These are phyloP conservation scores for Ceratoteleas bidentatus DNA, from an alignment of 1,140 invertebrate genomes.

Conservation along the genomic window DNA sequence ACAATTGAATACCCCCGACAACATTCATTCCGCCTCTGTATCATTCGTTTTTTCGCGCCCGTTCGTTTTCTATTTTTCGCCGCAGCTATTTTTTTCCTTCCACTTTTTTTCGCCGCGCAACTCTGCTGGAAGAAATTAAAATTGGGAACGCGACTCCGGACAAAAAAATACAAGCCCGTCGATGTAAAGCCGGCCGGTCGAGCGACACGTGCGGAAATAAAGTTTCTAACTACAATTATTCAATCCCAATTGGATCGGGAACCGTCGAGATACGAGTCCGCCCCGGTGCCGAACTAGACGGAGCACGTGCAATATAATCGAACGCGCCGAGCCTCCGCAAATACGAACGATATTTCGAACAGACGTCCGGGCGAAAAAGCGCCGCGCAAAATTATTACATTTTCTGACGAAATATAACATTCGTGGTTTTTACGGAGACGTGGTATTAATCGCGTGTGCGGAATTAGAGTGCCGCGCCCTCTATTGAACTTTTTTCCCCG, in stretches of 20 bases:
- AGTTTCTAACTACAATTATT: constrained; percentile 64
- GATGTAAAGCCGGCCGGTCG: constrained; percentile 41
- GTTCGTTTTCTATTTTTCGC: not conserved
- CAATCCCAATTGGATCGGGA: constrained; percentile 56
- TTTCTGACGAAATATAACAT: constrained; percentile 48
- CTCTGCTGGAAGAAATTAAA: constrained; percentile 45
- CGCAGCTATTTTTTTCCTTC: constrained; percentile 5
- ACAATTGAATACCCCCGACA: constrained; percentile 19
- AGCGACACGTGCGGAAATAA: constrained; percentile 58
- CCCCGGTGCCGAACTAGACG: constrained; percentile 49
- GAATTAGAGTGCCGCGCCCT: constrained; percentile 5
- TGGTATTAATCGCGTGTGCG: constrained; percentile 29
- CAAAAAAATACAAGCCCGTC: constrained; percentile 23
- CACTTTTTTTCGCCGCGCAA: not conserved
- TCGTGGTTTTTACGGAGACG: constrained; percentile 31
- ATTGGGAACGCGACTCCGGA: constrained; percentile 45
- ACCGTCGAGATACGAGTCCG: constrained; percentile 50
- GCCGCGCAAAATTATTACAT: constrained; percentile 48
- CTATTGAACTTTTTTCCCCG: too few relatives aligned
- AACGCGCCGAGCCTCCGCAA: constrained; percentile 55
- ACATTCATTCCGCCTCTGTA: constrained; percentile 22
- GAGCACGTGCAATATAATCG: constrained; percentile 57
- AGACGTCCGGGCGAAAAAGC: constrained; percentile 41
- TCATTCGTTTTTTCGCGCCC: constrained; percentile 7
- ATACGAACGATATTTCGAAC: constrained; percentile 59